These are phyloP conservation scores for Ctenosaura bakeri DNA, from an alignment of 2,797 vertebrate species.

Conservation along the genomic window DNA sequence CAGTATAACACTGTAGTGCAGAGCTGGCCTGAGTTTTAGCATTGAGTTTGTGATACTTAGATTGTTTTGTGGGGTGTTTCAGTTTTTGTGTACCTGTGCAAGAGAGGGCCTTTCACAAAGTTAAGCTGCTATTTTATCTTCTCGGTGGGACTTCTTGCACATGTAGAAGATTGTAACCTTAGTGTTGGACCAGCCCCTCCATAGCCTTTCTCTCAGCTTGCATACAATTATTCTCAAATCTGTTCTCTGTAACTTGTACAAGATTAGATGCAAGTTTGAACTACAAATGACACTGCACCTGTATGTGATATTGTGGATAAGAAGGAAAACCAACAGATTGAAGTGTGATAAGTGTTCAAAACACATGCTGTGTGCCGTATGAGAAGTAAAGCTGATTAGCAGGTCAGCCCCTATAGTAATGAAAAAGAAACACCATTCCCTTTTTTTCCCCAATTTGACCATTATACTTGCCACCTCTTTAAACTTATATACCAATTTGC, in stretches of 20 bases:
- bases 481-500: not conserved
- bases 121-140: no score
- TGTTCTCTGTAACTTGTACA: not conserved
- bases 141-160: not conserved
- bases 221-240: not conserved
- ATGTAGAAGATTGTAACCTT: not conserved
- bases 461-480: not conserved
- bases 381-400: no score
- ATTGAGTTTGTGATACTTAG: not conserved
- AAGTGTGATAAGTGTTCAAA: not conserved
- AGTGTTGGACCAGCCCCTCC: not conserved
- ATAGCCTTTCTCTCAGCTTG: not conserved
- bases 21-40: not conserved
- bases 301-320: not conserved
- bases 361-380: no score
- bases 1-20: no score
- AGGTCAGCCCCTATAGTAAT: not conserved
- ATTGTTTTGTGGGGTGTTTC: not conserved
- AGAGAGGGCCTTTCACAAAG: not conserved
- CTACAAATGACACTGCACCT: not conserved
- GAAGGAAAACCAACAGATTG: not conserved
- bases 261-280: not conserved
- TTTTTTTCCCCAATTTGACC: no score
- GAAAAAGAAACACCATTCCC: not conserved
- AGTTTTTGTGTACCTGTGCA: not conserved